Evolutionary conservation across 1,140 invertebrate species (phyloP), one percentile per base, ranked within the genome.

Genomic region (Pectinophora gossypiella): DNA sequence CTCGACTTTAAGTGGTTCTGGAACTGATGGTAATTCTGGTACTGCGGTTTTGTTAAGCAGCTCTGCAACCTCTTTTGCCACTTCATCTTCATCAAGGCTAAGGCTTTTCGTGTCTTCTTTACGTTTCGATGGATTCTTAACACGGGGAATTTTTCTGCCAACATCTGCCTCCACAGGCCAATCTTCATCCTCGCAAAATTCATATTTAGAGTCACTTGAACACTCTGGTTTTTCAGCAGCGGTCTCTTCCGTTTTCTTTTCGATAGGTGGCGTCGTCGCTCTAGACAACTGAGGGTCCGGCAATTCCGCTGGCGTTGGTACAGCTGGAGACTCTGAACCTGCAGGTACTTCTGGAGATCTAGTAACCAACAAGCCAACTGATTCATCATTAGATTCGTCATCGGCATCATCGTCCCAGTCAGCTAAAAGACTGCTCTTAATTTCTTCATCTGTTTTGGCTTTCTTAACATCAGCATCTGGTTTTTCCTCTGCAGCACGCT

Each of bases 181-280:
- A 53, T 90, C 89, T 70, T 89, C 89, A 52, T 89, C 86, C 53
- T 90, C 89, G 70, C 89, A 87, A 76, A 90, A 90, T 55, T 90
- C 89, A 64, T 90, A 90, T 66, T 87, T 85, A 15, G 84, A 78
- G 59, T 88, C 76, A 56, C 68, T 75, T 0, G 76, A 73, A 4
- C 67, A 63, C 53, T 87, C 80, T 12, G 72, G 67, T 61, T 88
- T 83, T 21, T 76, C 74, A 21, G 54, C 42, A 56, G 74, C 59
- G 35, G 72, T 54, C 20, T 68, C 68, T 36, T 73, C 68, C 13
- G 66, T 51, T 77, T 89, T 77, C 48, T 76, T 80, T 40, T 64
- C 69, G 13, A 44, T 36, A 22, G 55, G 47, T 22, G 52, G 38
- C 15, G 49, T 12, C 15, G 60, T 19, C 45, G 78, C 72, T 23